Base-by-base conservation (phyloP, 1,140 invertebrate genomes). In the Camponotus floridanus region DNA sequence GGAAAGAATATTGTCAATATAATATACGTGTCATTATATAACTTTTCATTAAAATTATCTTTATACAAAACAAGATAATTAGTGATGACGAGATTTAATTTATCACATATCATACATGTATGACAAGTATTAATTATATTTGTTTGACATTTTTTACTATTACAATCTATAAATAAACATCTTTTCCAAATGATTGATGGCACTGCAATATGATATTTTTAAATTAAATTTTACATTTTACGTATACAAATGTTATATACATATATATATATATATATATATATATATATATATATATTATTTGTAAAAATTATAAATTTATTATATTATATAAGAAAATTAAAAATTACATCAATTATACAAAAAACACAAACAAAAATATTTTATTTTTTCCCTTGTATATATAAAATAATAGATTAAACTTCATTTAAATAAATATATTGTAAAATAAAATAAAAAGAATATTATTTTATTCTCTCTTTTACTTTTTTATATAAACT, bases 21-120 rank as follows among this genome's bases (percentile, higher is more conserved):
- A 26, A 70, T 13, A 7, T 39, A 18, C 18, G 48, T n/a, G 13
- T 8, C 13, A 33, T 21, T n/a, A 6, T 7, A 39, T 42, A 18
- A 64, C 6, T 80, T 80, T 13, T 68, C 9, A n/a, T 55, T 9
- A 26, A 80, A 42, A 9, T 15, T 80, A 70, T 68, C 64, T 80
- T 57, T 18, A 4, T 21, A 9, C 18, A 79, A 79, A 67, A 79
- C n/a, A 79, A 51, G 8, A 21, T 51, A 5, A 5, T 15, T 21
- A 48, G n/a, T 26, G 42, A 51, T 15, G 2, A 68, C 39, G 18
- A 9, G n/a, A 79, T 67, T 67, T 79, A 51, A 67, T 79, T 79
- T 76, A 2, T 26, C 7, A 74, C 76, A 51, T 64, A 76, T 15
- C 4, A 31, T 6, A 55, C 13, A 76, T 4, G 39, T 61, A 21